These are phyloP conservation scores for Antheraea mylitta DNA, from an alignment of 1,140 invertebrate genomes.

Conservation along the genomic window DNA sequence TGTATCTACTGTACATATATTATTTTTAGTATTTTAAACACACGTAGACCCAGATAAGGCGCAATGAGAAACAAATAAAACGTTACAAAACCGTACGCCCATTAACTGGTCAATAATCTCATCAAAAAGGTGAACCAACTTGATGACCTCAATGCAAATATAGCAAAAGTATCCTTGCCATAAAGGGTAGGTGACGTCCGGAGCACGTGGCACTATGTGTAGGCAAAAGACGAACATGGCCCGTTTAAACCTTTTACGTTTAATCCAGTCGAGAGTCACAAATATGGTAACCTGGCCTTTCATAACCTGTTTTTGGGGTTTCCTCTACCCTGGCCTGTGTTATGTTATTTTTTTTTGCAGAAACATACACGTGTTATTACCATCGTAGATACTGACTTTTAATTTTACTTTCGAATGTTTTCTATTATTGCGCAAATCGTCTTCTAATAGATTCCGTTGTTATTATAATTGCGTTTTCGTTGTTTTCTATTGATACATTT, in stretches of 20 bases:
- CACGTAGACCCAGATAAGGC: neutral
- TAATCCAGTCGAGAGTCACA: constrained; percentile 68
- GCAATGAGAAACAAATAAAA: neutral
- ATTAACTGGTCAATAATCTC: constrained; percentile 13
- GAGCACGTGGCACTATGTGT: constrained; percentile 49
- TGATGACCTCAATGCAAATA: constrained; percentile 46
- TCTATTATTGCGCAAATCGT: neutral
- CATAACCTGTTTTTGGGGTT: constrained; percentile 77
- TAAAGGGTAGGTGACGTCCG: constrained; percentile 56
- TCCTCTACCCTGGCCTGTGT: constrained; percentile 54
- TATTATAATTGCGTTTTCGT: neutral
- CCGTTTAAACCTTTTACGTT: constrained; percentile 74
- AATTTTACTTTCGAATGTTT: neutral
- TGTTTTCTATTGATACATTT: neutral
- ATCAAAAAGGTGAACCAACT: constrained; percentile 36
- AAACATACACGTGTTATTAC: neutral
- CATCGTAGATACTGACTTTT: neutral
- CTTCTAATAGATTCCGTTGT: neutral
- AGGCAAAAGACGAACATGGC: constrained; percentile 50
- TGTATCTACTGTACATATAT: neutral
- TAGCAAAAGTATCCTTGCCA: constrained; percentile 46
- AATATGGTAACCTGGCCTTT: constrained; percentile 73
- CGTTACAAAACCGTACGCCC: neutral
- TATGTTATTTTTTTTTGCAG: constrained; percentile 25
- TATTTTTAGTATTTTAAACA: neutral